phyloP scores from a whole-genome alignment of 2,888 invertebrate genomes.

The Nomada hirtipes region DNA sequence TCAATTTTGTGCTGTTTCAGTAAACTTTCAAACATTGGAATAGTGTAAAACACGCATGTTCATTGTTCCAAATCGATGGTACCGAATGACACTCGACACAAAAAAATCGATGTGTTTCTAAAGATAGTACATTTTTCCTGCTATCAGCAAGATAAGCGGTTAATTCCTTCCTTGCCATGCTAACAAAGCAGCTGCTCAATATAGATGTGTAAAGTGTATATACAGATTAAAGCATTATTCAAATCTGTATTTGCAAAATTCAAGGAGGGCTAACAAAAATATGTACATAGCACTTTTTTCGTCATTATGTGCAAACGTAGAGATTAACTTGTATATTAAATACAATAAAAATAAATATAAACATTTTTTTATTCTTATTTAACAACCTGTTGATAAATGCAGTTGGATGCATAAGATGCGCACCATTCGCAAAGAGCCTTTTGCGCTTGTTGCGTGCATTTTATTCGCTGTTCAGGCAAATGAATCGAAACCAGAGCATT shows the following conservation, averaged over 20 bases:
- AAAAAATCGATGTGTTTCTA: not conserved
- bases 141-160: constrained; percentile 47
- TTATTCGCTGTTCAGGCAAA: constrained; percentile 34
- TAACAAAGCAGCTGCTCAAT: not conserved
- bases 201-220: constrained; percentile 1
- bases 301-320: not conserved
- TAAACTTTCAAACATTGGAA: not conserved
- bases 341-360: not conserved
- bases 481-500: constrained; percentile 49
- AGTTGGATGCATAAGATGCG: not conserved
- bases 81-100: not conserved
- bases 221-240: not conserved
- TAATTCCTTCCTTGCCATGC: not conserved
- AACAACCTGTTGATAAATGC: constrained; percentile 1
- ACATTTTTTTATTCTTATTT: not conserved
- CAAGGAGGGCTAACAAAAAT: not conserved
- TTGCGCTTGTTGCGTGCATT: constrained; percentile 4
- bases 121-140: constrained; percentile 23
- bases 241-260: not conserved
- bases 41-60: not conserved
- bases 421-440: constrained; percentile 9
- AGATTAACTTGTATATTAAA: not conserved
- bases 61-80: constrained; percentile 7
- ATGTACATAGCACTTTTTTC: not conserved
- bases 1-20: constrained; percentile 22